Evolutionary conservation across 1,140 invertebrate species (phyloP), one percentile per base, ranked within the genome.

Genomic region (Drosophila punjabiensis): DNA sequence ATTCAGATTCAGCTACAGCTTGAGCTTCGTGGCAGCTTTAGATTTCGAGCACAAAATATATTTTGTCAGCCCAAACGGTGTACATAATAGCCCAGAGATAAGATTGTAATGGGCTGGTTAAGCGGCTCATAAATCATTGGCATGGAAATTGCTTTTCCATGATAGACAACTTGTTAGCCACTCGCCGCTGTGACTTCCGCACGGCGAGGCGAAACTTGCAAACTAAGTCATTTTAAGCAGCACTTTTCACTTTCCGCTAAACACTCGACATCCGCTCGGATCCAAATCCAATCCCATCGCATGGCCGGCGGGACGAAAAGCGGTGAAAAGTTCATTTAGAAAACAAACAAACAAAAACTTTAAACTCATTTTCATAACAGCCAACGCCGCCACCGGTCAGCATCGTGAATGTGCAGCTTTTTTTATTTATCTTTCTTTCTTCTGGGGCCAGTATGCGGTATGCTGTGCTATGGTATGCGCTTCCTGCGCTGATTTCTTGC

Each of bases 221-320:
- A 89, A 90, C 86, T 89, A 90, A 89, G 86, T 78, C 76, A 82
- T 86, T 89, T 89, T 89, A 89, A 89, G 86, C 86, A 86, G 82
- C 79, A 90, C 86, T 89, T 89, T 90, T 89, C 86, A 90, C 86
- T 89, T 89, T 89, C 86, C 81, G 86, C 86, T 82, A 86, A 89
- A 90, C 86, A 89, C 79, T 86, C 79, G 56, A 90, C 86, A 90
- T 89, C 86, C 86, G 86, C 82, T 74, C 67, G 66, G 60, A 58
- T 58, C 35, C 35, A 20, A 58, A 10, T 58, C 55, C 55, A 39
- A 39, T 39, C 55, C 35, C 55, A 58, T 28, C 35, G 14, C 33
- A 39, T 58, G 62, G 33, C 62, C 45, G 39, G 55, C 47, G 68
- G 28, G 55, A 35, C 37, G 45, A 69, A 47, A 32, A 43, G 18